Evolutionary conservation across 2,888 invertebrate species (phyloP).

Genomic region (Acronicta aceris): DNA sequence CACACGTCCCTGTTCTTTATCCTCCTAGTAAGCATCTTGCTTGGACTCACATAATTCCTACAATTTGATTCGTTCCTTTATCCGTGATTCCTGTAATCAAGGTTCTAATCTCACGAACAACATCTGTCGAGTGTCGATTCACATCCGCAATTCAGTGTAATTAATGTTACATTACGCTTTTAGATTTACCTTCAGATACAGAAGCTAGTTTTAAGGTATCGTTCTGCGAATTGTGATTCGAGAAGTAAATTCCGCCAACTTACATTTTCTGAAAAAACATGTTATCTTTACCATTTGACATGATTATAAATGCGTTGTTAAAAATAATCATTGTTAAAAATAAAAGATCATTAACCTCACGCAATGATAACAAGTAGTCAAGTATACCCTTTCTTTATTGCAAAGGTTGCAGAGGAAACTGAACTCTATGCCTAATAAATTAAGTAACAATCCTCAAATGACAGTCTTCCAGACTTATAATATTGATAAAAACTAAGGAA

Average conservation of each 20-base stretch:
- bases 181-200: no score
- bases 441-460: constrained; percentile 6
- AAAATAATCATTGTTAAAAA: constrained; percentile 25
- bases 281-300: constrained; percentile 6
- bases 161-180: no score
- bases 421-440: constrained; percentile 1
- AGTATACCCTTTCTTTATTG: constrained; percentile 31
- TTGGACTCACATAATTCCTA: background rate
- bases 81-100: constrained; percentile 22
- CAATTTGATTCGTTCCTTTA: constrained; percentile 5
- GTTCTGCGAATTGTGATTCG: no score
- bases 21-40: no score
- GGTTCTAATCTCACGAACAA: constrained; percentile 1
- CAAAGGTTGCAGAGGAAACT: background rate
- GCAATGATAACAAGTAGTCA: constrained; percentile 32
- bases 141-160: constrained; percentile 5
- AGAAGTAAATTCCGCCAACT: no score
- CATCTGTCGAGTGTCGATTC: constrained; percentile 9
- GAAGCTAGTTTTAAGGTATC: no score
- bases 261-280: background rate
- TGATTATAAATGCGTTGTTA: background rate
- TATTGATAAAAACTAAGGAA: constrained; percentile 23
- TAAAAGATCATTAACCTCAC: constrained; percentile 37
- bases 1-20: no score
- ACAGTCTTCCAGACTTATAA: background rate